Percentiles rank a stretch among this genome's conserved stretches.
Evolutionary conservation across 2,113 vertebrate genomes (phyloP).

Genomic region (Neofelis nebulosa): DNA sequence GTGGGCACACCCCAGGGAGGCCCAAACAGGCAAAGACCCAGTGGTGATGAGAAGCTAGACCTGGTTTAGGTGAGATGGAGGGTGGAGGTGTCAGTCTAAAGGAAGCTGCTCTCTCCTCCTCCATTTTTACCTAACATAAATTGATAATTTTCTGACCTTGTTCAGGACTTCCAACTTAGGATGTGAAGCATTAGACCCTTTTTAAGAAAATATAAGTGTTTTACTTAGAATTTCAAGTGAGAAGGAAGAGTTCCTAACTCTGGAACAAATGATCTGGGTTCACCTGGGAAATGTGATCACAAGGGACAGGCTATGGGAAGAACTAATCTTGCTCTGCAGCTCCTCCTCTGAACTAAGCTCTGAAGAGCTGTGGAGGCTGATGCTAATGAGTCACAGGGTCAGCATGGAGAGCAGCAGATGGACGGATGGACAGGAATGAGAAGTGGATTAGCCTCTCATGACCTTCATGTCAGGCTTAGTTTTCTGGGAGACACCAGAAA

Average conservation of each 20-base stretch:
- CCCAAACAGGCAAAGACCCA: background rate
- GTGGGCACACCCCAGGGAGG: rapidly evolving
- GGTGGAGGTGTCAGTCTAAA: rapidly evolving
- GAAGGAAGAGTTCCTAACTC: background rate
- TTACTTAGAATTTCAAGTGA: background rate
- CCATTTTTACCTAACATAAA: background rate
- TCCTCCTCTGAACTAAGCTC: background rate
- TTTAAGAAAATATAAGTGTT: background rate
- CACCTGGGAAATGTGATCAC: too few relatives aligned
- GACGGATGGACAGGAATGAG: background rate
- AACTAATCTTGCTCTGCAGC: background rate
- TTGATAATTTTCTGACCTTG: background rate
- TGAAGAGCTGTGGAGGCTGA: rapidly evolving
- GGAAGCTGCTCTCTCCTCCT: background rate
- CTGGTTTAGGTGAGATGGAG: rapidly evolving
- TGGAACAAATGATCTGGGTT: background rate
- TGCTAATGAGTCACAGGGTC: too few relatives aligned
- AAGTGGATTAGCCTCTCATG: background rate
- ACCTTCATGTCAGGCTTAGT: too few relatives aligned
- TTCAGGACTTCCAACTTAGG: background rate
- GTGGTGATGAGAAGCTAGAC: background rate
- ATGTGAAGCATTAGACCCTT: background rate
- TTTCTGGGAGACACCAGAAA: background rate
- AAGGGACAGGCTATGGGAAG: background rate
- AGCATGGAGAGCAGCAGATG: background rate